A percentile compares a stretch with the other conserved stretches of the same genome.
Conservation (phyloP, 2,113 vertebrate species). For the Nannospalax galili region DNA sequence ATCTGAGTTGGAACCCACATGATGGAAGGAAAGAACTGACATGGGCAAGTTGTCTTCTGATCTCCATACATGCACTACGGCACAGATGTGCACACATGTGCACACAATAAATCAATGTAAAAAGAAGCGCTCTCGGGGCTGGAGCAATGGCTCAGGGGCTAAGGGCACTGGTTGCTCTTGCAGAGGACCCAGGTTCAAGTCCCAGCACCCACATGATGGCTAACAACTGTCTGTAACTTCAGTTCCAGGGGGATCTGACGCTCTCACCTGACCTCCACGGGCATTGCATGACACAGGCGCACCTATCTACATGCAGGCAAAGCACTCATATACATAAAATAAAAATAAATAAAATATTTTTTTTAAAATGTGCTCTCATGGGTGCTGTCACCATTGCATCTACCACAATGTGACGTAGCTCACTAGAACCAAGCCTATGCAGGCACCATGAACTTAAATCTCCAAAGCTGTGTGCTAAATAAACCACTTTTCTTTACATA, state of each 20-base stretch:
- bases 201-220: too few relatives aligned
- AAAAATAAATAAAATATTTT: too few relatives aligned
- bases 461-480: neutral
- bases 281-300: too few relatives aligned
- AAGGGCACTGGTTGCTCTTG: too few relatives aligned
- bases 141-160: too few relatives aligned
- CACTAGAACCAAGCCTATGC: neutral
- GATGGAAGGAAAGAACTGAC: neutral
- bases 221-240: too few relatives aligned
- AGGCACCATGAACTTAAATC: neutral
- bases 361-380: neutral
- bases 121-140: neutral
- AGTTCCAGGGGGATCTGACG: too few relatives aligned
- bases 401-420: neutral
- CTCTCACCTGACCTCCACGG: too few relatives aligned
- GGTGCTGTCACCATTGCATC: neutral
- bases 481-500: neutral
- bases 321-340: too few relatives aligned
- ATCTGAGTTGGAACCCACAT: neutral
- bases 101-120: neutral
- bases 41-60: neutral
- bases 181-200: too few relatives aligned
- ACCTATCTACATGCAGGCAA: too few relatives aligned
- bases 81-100: too few relatives aligned
- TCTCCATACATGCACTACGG: neutral